Percentiles rank a stretch among this genome's conserved stretches.
phyloP scores from a whole-genome alignment of 2,113 vertebrate species.

The Haemorhous mexicanus region DNA sequence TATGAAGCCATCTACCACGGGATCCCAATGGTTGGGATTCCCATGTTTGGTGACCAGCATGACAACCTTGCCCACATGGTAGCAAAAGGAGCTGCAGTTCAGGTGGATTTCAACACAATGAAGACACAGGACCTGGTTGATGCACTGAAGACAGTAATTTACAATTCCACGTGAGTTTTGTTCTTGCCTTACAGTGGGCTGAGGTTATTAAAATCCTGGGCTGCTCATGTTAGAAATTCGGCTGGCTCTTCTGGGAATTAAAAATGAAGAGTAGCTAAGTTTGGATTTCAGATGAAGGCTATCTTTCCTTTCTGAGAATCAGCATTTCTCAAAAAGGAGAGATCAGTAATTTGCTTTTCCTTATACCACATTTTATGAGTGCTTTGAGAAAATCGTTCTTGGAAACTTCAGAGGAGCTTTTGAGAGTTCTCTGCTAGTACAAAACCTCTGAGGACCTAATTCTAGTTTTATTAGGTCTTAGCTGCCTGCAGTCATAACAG shows the following conservation, averaged over 20 bases:
- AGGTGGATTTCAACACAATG: constrained; percentile 76
- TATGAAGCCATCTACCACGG: constrained; percentile 90
- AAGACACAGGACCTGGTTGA: constrained; percentile 70
- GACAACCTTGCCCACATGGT: constrained; percentile 82
- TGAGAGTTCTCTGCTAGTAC: not conserved
- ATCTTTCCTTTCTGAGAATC: not conserved
- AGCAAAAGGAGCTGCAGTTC: constrained; percentile 77
- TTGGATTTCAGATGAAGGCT: not conserved
- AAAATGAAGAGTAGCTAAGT: not conserved
- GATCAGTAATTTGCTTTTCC: not conserved
- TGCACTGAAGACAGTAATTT: constrained; percentile 78
- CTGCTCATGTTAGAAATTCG: not conserved
- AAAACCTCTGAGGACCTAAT: not conserved
- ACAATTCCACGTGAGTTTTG: constrained; percentile 79
- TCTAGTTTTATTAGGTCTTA: not conserved
- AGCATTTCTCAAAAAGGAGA: not conserved
- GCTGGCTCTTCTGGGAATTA: not conserved
- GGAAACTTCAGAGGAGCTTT: not conserved
- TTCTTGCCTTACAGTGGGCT: not conserved
- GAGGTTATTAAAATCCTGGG: not conserved
- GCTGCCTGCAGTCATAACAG: not conserved
- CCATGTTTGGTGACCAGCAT: constrained; percentile 83
- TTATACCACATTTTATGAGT: not conserved
- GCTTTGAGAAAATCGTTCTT: not conserved
- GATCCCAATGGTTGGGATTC: constrained; percentile 84